Evolutionary conservation across 2,113 vertebrate genomes (phyloP), one percentile per base, ranked within the genome.

Genomic region (Antechinus stuartii): DNA sequence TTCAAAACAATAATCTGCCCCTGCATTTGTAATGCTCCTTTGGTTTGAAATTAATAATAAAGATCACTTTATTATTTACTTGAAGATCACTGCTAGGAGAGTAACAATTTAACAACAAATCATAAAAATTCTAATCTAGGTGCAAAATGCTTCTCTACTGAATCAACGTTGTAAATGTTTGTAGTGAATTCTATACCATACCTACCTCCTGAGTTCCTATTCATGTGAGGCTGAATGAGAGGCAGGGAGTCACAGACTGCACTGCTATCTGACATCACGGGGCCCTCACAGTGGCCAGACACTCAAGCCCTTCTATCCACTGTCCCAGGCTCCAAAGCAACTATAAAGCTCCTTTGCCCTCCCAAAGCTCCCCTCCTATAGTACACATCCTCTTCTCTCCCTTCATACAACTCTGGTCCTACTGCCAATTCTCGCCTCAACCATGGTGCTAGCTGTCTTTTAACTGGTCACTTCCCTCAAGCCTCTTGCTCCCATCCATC

Each of bases 21-120:
- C n/a, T 93, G 52, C n/a, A 94, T 53, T 54, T 95, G 3, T 52
- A 95, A 96, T 93, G 52, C 10, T 91, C 24, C 89, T 93, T 94
- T 95, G 54, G 92, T 91, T 94, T 54, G 90, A 54, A 92, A 52
- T 90, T 93, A 92, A 91, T 93, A 61, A 89, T 42, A 94, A 92
- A 92, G 25, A 8, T 42, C 42, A 42, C 42, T 42, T 42, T 42
- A 42, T 42, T 42, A 3, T 50, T 26, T 5, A 19, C 76, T 94
- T 90, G 46, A 76, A 53, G 35, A 56, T 47, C 3, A 91, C 2
- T 84, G 25, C 61, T 90, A 96, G 54, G 61, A 94, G 91, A 68
- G 14, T 94, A 95, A 61, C 93, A 95, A 76, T 94, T 95, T 92
- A 90, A 35, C 90, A 54, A 91, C 49, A 92, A 76, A 76, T 76